Percentiles rank a stretch among this genome's conserved stretches.
phyloP scores from a whole-genome alignment of 2,888 invertebrate species.

The Papilio protenor region DNA sequence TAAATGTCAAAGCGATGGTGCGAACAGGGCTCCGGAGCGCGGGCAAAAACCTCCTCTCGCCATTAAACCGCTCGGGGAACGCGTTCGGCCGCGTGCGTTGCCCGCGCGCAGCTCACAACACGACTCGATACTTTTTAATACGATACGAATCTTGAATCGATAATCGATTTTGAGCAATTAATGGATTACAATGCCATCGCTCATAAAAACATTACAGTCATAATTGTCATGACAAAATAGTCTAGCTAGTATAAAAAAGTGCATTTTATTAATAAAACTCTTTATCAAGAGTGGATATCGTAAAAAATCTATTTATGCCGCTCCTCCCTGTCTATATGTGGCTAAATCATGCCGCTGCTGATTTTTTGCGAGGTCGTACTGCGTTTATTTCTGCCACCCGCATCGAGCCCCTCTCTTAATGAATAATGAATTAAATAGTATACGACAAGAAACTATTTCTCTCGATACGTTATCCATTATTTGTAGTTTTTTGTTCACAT shows the following conservation, averaged over 20 bases:
- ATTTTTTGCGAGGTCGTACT: constrained; percentile 52
- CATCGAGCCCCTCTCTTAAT: constrained; percentile 53
- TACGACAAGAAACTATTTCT: constrained; percentile 51
- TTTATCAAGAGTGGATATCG: constrained; percentile 41
- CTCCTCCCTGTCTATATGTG: constrained; percentile 49
- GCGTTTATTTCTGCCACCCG: constrained; percentile 55
- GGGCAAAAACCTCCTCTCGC: constrained; percentile 69
- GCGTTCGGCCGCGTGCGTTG: constrained; percentile 49
- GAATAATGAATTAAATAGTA: constrained; percentile 56
- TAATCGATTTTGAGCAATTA: constrained; percentile 63
- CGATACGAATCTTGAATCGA: constrained; percentile 61
- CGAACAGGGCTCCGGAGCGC: constrained; percentile 73
- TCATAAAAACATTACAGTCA: constrained; percentile 54
- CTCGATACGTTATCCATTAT: constrained; percentile 40
- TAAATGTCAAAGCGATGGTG: constrained; percentile 71
- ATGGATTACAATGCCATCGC: constrained; percentile 58
- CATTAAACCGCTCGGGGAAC: constrained; percentile 46
- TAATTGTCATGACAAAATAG: constrained; percentile 36
- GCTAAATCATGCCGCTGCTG: constrained; percentile 49
- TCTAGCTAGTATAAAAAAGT: constrained; percentile 24
- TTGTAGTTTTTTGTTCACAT: constrained; percentile 40
- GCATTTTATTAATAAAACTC: constrained; percentile 37
- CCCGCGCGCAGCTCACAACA: constrained; percentile 50
- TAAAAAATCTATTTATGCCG: constrained; percentile 51
- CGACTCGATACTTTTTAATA: constrained; percentile 53